Base-by-base conservation (phyloP, 2,113 vertebrate species). In the Menidia beryllina region DNA sequence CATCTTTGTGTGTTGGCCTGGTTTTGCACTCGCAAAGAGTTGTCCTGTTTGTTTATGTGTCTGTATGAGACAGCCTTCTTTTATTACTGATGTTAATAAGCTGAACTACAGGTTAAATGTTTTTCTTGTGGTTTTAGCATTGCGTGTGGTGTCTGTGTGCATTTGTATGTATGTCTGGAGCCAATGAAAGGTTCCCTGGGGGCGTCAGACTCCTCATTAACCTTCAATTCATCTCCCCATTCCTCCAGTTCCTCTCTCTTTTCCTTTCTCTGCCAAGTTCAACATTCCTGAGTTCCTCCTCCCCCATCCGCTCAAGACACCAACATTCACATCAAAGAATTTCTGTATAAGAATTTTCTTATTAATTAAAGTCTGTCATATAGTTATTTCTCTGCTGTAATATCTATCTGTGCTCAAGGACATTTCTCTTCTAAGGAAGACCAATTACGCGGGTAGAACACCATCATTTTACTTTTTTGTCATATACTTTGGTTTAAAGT, bases 161-260 rank as follows among this genome's bases (percentile, higher is more conserved):
- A 30, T 77, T 68, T 83, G 52, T 61, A 50, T 54, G 80, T 58
- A 36, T 14, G 83, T 88, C 88, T 91, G 86, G 77, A 89, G 78
- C 85, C 85, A 85, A 64, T 63, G 61, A 74, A 81, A 54, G 49
- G 20, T 61, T 78, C 74, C 86, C 74, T 0, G 19, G 14, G 30
- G 77, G 88, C 55, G 63, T 58, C 77, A 85, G 82, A 84, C 84
- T 88, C 69, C 80, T 82, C 86, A 78, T 91, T 91, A 89, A 90
- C 78, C 85, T 79, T 70, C 79, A 77, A 75, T 83, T 82, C 76
- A 71, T 86, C 75, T 80, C 83, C 84, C 64, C 60, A 36, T 55
- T 77, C 56, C 67, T 83, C 27, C 60, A 41, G 75, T 72, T 78
- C 72, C 53, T 83, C 56, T 69, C 45, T 55, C 13, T 52, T 76